Base-by-base conservation (phyloP, 2,797 vertebrate species). In the Cygnus olor region DNA sequence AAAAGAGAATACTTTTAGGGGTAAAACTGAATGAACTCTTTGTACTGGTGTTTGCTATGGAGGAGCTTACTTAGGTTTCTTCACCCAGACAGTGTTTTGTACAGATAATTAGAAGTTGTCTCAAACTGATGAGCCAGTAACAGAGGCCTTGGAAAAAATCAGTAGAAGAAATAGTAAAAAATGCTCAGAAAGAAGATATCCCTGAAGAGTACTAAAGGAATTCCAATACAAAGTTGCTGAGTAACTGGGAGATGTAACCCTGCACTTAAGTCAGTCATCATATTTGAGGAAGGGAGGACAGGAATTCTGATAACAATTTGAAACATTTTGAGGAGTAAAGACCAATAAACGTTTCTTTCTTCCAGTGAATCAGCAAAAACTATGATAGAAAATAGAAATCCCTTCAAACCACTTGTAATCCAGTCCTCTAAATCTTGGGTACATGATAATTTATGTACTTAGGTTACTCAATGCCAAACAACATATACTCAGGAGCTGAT, bases 131-230 rank as follows among this genome's bases (percentile, higher is more conserved):
- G 24, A 81, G 16, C 25, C 7, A 38, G 13, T 17, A 45, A 28
- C 40, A n/a, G 78, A 81, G 4, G 8, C 10, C 63, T 79, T 19
- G 63, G 21, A 85, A 63, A 1, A 82, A 71, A 72, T 34, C 34
- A 64, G 22, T 14, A 80, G 7, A 45, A 73, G 9, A 2, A 84
- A 38, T 58, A 53, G 18, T 2, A 38, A 76, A 68, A 84, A n/a
- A 0, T 0, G 0, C 10, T 53, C 16, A 17, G 57, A 89, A 56
- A 5, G 0, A 5, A 61, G 18, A 45, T 44, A 28, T 30, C 3
- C 22, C 7, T 51, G 9, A 47, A 42, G 32, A 66, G 11, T 51
- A 60, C 34, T 63, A 63, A 83, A 61, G 30, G 42, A 95, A 74
- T 42, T 53, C 7, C 58, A 82, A 47, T 19, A 64, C 5, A 20